These are phyloP conservation scores for Erythrolamprus reginae DNA, from an alignment of 2,113 vertebrate species.

Conservation along the genomic window DNA sequence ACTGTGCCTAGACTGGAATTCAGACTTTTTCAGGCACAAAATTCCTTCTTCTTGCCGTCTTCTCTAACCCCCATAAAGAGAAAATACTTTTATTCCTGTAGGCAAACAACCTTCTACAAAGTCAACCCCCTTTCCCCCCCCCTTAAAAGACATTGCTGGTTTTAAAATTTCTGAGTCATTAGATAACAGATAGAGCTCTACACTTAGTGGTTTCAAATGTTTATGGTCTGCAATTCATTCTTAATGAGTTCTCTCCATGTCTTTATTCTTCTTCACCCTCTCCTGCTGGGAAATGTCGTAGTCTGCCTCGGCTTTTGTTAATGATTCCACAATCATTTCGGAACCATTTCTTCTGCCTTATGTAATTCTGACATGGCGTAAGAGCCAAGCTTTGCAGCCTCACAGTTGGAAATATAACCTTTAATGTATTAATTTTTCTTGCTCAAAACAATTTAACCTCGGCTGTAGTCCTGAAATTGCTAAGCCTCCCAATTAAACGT, in stretches of 20 bases:
- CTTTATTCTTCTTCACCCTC: constrained; percentile 79
- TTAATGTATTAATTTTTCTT: constrained; percentile 87
- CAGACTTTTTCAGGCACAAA: constrained; percentile 72
- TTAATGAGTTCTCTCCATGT: constrained; percentile 85
- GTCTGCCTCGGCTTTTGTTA: constrained; percentile 80
- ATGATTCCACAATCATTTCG: constrained; percentile 81
- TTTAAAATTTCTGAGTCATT: constrained; percentile 87
- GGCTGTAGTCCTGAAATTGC: constrained; percentile 82
- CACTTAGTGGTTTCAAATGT: constrained; percentile 85
- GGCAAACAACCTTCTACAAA: constrained; percentile 77
- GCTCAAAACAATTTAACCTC: constrained; percentile 89
- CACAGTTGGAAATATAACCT: constrained; percentile 84
- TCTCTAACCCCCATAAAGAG: constrained; percentile 42
- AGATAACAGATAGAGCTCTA: constrained; percentile 84
- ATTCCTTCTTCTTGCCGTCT: constrained; percentile 40
- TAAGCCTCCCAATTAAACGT: constrained; percentile 83
- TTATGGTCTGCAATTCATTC: constrained; percentile 89
- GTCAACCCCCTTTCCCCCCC: constrained; percentile 73
- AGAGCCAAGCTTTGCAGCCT: constrained; percentile 75
- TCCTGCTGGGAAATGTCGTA: constrained; percentile 84
- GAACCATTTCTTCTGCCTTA: constrained; percentile 81
- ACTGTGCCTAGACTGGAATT: constrained; percentile 68
- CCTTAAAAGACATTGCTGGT: constrained; percentile 77
- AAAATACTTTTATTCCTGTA: constrained; percentile 57
- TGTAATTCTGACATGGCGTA: constrained; percentile 77